These are phyloP conservation scores for Lycaena phlaeas DNA, from an alignment of 2,888 invertebrate genomes.

Conservation along the genomic window DNA sequence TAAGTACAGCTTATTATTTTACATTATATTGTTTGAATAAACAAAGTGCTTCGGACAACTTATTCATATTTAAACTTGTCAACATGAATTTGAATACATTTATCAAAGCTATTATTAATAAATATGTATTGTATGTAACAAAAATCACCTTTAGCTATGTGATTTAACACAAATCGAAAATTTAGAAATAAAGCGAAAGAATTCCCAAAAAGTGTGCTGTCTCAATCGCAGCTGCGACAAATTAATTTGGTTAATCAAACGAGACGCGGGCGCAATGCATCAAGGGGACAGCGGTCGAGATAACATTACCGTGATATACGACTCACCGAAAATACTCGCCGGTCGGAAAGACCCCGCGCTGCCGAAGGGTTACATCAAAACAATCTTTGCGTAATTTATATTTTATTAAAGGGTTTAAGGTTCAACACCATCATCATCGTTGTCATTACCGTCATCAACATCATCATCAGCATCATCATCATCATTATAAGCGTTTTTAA, in stretches of 20 bases:
- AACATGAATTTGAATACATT: no score
- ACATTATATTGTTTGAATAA: no score
- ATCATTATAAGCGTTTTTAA: no score
- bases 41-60: no score
- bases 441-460: no score
- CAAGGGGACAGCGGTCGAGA: constrained; percentile 55
- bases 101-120: no score
- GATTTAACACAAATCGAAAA: no score
- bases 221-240: constrained; percentile 41
- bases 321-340: constrained; percentile 36
- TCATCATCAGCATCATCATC: no score
- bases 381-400: constrained; percentile 5
- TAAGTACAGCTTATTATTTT: no score
- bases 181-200: constrained; percentile 14
- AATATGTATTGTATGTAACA: background rate
- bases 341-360: constrained; percentile 33
- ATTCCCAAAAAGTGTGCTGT: constrained; percentile 25
- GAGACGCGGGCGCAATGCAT: constrained; percentile 55
- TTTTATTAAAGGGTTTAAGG: background rate
- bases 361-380: constrained; percentile 18
- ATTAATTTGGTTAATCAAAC: constrained; percentile 68
- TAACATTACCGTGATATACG: constrained; percentile 66
- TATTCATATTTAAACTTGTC: no score
- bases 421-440: no score
- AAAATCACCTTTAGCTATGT: no score